Evolutionary conservation across 2,797 vertebrate species (phyloP).

Genomic region (Petrocephalus sullivani): DNA sequence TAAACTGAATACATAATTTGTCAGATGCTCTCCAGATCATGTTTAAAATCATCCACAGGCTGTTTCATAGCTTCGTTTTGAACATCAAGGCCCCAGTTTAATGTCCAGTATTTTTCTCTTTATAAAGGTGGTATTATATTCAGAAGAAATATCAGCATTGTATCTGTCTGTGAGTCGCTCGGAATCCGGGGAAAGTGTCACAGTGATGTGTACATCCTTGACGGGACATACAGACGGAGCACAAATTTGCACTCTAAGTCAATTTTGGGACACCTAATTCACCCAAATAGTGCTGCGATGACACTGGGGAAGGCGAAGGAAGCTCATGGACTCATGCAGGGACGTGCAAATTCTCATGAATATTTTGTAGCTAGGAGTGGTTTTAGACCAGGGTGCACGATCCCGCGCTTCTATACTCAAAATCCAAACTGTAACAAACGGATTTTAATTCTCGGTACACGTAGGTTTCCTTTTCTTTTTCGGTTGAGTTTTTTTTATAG

Average conservation of each 20-base stretch:
- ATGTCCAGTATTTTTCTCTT: not conserved
- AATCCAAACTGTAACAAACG: not conserved
- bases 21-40: not conserved
- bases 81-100: not conserved
- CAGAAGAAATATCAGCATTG: not conserved
- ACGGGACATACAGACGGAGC: not conserved
- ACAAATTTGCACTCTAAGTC: not conserved
- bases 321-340: not conserved
- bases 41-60: not conserved
- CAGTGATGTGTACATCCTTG: not conserved
- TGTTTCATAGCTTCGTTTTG: not conserved
- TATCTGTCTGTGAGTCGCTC: not conserved
- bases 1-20: conserved; percentile 41
- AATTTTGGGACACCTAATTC: not conserved
- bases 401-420: not conserved
- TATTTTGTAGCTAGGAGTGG: not conserved
- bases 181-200: not conserved
- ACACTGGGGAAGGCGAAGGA: not conserved
- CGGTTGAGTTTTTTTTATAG: not conserved
- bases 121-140: not conserved
- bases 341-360: not conserved
- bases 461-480: too few relatives aligned
- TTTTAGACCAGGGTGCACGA: not conserved
- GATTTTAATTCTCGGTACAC: not conserved
- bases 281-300: not conserved